Percentiles rank a stretch among this genome's conserved stretches.
Evolutionary conservation across 2,797 vertebrate genomes (phyloP).

Genomic region (Manis crassicaudata): DNA sequence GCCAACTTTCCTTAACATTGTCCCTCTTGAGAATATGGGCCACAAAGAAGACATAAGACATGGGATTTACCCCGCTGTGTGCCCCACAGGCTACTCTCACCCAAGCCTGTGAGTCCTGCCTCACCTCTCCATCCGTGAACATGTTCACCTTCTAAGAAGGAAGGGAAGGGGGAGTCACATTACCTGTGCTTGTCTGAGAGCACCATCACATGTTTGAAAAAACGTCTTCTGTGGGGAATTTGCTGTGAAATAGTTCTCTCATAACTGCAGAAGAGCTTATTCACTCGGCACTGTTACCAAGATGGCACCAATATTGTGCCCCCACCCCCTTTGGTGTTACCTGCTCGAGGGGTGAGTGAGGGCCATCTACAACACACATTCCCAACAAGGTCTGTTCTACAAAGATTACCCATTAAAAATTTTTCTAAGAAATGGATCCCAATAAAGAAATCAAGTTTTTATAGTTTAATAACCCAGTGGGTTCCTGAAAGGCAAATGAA

Average conservation of each 20-base stretch:
- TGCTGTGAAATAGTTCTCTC: neutral
- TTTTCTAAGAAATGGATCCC: neutral
- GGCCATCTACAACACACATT: neutral
- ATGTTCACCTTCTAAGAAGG: neutral
- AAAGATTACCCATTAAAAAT: neutral
- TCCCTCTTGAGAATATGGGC: neutral
- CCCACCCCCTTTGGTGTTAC: neutral
- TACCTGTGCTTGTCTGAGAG: neutral
- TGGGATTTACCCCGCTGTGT: rapidly evolving
- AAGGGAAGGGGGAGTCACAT: rapidly evolving
- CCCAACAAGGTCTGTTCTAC: neutral
- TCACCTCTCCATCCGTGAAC: neutral
- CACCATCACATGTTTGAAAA: neutral
- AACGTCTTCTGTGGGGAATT: neutral
- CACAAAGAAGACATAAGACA: neutral
- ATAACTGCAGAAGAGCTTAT: neutral
- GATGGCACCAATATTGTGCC: neutral
- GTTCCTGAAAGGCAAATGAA: slow-evolving; percentile 57
- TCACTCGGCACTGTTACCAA: neutral
- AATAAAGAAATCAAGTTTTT: slow-evolving; percentile 35
- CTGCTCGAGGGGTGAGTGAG: neutral
- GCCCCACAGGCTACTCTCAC: neutral
- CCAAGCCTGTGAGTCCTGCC: neutral
- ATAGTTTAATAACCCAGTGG: neutral
- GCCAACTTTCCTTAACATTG: neutral